Conservation (phyloP, 23 tunicate genomes). For the Styela clava region DNA sequence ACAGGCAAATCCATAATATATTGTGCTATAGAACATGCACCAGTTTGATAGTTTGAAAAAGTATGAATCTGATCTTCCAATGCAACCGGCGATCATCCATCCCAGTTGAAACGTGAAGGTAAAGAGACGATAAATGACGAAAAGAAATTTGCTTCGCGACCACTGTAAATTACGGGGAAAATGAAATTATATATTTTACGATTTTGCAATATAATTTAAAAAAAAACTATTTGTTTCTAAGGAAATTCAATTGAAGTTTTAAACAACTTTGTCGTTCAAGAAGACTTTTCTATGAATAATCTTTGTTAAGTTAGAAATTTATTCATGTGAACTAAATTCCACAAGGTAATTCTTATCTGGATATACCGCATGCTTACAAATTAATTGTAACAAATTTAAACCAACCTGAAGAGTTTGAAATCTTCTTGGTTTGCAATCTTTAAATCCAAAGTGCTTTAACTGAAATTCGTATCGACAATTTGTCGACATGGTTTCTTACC, state of each 20-base stretch:
- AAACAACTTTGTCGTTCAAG: too few relatives aligned
- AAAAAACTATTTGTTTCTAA: too few relatives aligned
- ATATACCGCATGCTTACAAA: too few relatives aligned
- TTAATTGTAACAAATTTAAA: background rate
- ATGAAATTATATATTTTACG: too few relatives aligned
- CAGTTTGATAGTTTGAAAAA: background rate
- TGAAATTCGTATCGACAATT: background rate
- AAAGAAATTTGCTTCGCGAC: background rate
- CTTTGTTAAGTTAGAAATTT: too few relatives aligned
- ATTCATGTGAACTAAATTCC: too few relatives aligned
- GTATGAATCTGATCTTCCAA: background rate
- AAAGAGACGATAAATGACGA: background rate
- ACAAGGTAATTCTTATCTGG: too few relatives aligned
- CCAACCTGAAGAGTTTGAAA: slow-evolving; percentile 6
- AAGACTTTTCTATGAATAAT: too few relatives aligned
- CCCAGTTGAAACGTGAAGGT: slow-evolving; percentile 7
- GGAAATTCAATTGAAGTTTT: too few relatives aligned
- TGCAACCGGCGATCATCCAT: slow-evolving; percentile 12
- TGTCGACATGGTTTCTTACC: background rate
- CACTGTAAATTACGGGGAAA: too few relatives aligned
- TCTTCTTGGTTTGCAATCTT: background rate
- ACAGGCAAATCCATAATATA: slow-evolving; percentile 4
- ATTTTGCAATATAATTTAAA: too few relatives aligned
- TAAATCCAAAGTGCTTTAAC: background rate
- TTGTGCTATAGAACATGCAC: background rate